A percentile compares a stretch with the other conserved stretches of the same genome.
Evolutionary conservation across 1,140 invertebrate species (phyloP).

Genomic region (Hylyphantes graminicola): DNA sequence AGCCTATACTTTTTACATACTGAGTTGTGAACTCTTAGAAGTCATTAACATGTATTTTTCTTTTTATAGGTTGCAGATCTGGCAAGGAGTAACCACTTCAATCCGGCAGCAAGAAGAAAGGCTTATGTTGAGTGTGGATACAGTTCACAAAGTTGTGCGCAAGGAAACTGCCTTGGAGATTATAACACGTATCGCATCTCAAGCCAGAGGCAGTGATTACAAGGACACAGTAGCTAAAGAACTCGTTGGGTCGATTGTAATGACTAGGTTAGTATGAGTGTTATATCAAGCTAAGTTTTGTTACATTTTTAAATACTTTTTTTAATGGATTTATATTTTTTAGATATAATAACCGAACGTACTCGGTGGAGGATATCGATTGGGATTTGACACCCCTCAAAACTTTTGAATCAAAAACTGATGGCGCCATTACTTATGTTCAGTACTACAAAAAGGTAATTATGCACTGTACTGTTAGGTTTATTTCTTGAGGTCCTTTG

Average conservation of each 20-base stretch:
- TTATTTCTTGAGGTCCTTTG: too few species aligned
- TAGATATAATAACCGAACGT: conserved; percentile 71
- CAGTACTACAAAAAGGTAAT: conserved; percentile 68
- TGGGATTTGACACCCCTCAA: conserved; percentile 67
- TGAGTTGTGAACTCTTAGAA: too few species aligned
- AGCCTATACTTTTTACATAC: too few species aligned
- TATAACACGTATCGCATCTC: background rate
- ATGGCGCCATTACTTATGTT: conserved; percentile 62
- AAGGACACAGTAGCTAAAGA: conserved; percentile 15
- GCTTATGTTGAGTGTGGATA: conserved; percentile 79
- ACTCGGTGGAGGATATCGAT: conserved; percentile 70
- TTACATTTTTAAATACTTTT: background rate
- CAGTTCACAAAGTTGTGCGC: conserved; percentile 80
- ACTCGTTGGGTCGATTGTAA: conserved; percentile 45
- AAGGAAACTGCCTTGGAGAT: conserved; percentile 63
- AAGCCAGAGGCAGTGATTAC: background rate
- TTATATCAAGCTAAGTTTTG: background rate
- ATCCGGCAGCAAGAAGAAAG: conserved; percentile 81
- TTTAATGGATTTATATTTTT: background rate
- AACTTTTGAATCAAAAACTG: conserved; percentile 65
- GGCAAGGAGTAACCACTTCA: conserved; percentile 74
- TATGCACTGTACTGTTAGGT: background rate
- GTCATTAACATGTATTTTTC: background rate
- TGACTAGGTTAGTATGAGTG: conserved; percentile 44
- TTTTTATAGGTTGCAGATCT: conserved; percentile 65